phyloP scores from a whole-genome alignment of 2,888 invertebrate species.

The Esperia sulphurella region DNA sequence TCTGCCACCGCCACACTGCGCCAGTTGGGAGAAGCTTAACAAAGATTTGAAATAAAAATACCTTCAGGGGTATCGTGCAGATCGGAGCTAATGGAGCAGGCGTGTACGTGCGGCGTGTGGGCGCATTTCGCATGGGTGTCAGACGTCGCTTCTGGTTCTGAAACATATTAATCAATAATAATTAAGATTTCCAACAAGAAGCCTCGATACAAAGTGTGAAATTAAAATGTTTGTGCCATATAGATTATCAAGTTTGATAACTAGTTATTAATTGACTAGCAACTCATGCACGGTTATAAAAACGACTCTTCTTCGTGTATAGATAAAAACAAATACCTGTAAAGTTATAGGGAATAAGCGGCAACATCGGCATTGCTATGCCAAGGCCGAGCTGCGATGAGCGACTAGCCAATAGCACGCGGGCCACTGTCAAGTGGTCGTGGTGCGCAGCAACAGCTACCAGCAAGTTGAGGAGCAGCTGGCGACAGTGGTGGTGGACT shows the following conservation, averaged over 20 bases:
- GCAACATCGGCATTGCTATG: conserved; percentile 83
- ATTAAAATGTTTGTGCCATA: too few relatives aligned
- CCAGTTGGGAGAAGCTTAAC: too few relatives aligned
- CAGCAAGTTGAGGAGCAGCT: conserved; percentile 93
- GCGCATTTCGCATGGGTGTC: conserved; percentile 82
- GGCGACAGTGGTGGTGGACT: conserved; percentile 97
- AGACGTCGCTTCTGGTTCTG: conserved; percentile 85
- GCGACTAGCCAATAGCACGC: conserved; percentile 89
- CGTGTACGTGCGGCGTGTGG: conserved; percentile 59
- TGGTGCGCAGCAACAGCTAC: conserved; percentile 93
- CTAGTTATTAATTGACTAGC: too few relatives aligned
- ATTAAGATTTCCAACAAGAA: too few relatives aligned
- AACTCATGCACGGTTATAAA: too few relatives aligned
- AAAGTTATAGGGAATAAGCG: conserved; percentile 87
- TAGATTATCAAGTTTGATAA: too few relatives aligned
- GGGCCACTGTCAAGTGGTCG: conserved; percentile 93
- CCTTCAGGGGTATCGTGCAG: conserved; percentile 70
- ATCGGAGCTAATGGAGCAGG: conserved; percentile 59
- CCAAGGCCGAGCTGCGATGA: conserved; percentile 88
- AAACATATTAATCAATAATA: neutral
- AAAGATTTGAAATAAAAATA: conserved; percentile 19
- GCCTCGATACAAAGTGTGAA: too few relatives aligned
- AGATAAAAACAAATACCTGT: conserved; percentile 74
- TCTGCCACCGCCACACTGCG: too few relatives aligned
- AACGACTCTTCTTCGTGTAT: too few relatives aligned